Evolutionary conservation across 1,140 invertebrate species (phyloP), one percentile per base, ranked within the genome.

Genomic region (Geopemphigus sp.): DNA sequence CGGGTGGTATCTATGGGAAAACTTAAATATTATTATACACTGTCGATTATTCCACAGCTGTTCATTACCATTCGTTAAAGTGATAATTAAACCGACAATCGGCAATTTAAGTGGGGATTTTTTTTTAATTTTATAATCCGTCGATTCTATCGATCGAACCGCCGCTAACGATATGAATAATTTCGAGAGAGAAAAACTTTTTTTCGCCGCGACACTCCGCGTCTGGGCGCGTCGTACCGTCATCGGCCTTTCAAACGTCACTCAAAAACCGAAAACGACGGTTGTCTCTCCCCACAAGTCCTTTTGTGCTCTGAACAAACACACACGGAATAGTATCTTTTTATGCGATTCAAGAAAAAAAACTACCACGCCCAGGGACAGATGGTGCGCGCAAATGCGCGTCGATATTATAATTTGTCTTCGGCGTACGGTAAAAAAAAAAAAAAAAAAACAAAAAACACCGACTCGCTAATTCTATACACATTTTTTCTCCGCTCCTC

Each of bases 331-430:
- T 29, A 63, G 57, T 63, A 63, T 78, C 57, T 78, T 78, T 78
- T 78, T 78, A 78, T 50, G 24, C 24, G 26, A 3, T 14, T 8
- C 26, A 47, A 50, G 45, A 47, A 63, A n/a, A 78, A 78, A 78
- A 57, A 63, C 29, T 22, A 47, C 12, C 57, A 57, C 74, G 74
- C 74, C 74, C 74, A 26, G 56, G 10, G 74, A 63, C 74, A 78
- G 74, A 59, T 78, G 74, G 57, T 78, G 45, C 24, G 19, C 32
- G 39, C n/a, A n/a, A 78, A 76, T 45, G 54, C 73, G 8, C 32
- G 59, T 63, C 74, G 74, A 63, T 78, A 78, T 78, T 78, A 63
- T 78, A 78, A 78, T 78, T 78, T 78, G 74, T 78, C 74, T 78
- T 78, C 45, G 74, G 39, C 24, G 61, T 39, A 39, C 32, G n/a